Evolutionary conservation across 2,113 vertebrate genomes (phyloP), one percentile per base, ranked within the genome.

Genomic region (Rhagologus leucostigma): DNA sequence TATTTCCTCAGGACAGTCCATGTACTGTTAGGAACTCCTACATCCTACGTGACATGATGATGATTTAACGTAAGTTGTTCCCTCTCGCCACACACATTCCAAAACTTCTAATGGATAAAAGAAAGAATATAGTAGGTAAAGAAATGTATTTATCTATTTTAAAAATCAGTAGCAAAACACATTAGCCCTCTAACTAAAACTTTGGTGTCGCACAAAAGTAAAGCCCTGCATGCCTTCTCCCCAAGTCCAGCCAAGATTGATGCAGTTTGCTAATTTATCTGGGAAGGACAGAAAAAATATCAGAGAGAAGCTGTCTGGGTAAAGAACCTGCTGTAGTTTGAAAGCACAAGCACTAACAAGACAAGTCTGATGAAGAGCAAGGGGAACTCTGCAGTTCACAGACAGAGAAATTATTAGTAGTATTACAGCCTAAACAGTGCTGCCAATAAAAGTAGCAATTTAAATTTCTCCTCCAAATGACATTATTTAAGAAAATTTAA

Each of bases 11-110:
- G 22, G 13, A 37, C 7, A 49, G 29, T 4, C 42, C 10, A 9
- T 5, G 33, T 2, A 9, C 17, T 44, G 35, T 7, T 7, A 67
- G 19, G 3, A 83, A 77, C 12, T 37, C 22, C 7, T 26, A 17
- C 15, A 49, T 8, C 53, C 39, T 56, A 30, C 12, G 6, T 17
- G 44, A 2, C 30, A 37, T 22, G 10, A 49, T 13, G 32, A 60
- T 3, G 2, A 53, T 37, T 84, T 59, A 64, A 30, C 1, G 0
- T 10, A 21, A 44, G 4, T 11, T 64, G 8, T 20, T 41, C 49
- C 29, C 16, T 65, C 17, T 78, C 46, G 30, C 26, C 11, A 27
- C 2, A 3, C 17, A 67, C 8, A 17, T 30, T 67, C 22, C 39
- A n/a, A 59, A 84, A 78, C 32, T 55, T 75, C 30, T 29, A 42